These are phyloP conservation scores for Acanthosepion esculentum DNA, from an alignment of 2,888 invertebrate species.

Conservation along the genomic window DNA sequence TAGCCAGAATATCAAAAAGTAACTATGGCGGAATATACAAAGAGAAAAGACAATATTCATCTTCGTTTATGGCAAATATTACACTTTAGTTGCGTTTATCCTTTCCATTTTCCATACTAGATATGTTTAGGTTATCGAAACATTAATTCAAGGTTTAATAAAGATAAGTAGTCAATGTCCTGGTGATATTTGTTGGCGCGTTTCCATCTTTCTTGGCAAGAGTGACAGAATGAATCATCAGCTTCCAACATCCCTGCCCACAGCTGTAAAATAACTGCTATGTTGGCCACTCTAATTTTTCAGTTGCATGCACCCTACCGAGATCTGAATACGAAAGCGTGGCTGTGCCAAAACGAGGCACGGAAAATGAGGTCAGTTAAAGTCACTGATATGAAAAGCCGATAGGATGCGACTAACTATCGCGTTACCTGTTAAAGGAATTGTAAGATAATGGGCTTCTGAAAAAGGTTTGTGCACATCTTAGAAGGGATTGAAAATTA, in stretches of 20 bases:
- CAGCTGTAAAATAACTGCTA: neutral
- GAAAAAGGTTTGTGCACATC: no score
- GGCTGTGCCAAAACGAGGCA: conserved; percentile 11
- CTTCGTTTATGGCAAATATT: no score
- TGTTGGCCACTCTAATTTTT: neutral
- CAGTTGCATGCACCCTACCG: neutral
- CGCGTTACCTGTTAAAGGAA: neutral
- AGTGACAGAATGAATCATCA: neutral
- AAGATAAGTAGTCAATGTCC: neutral
- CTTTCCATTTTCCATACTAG: neutral
- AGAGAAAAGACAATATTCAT: no score
- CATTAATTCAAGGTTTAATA: neutral
- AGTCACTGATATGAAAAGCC: neutral
- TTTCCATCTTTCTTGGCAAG: conserved; percentile 20
- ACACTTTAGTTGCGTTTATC: no score
- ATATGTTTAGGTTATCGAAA: neutral
- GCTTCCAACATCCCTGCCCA: neutral
- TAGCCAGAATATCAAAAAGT: no score
- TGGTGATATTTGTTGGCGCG: neutral
- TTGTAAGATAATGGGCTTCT: neutral
- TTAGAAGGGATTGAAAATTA: no score
- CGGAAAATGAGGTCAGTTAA: neutral
- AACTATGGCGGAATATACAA: no score
- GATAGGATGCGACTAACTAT: neutral
- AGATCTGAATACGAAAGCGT: conserved; percentile 1